Conservation (phyloP, 2,888 invertebrate species). For the Tridacna gigas region DNA sequence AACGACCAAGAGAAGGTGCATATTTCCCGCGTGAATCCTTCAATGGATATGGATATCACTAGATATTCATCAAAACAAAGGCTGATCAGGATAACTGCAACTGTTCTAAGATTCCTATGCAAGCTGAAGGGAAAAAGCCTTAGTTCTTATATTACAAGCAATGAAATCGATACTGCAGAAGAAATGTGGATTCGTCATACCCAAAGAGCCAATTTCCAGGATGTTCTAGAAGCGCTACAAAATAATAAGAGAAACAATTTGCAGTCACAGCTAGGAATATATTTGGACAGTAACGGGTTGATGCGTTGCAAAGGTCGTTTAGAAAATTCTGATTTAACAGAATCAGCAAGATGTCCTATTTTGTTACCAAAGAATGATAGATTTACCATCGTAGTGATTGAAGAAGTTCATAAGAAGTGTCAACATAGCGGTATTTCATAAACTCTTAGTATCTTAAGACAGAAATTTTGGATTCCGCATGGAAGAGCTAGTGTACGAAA, state of each 20-base stretch:
- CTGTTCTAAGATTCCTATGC: neutral
- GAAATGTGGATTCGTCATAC: neutral
- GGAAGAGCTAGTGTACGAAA: constrained; percentile 23
- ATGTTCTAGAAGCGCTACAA: constrained; percentile 20
- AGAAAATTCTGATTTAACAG: neutral
- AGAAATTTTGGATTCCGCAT: constrained; percentile 23
- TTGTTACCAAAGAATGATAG: neutral
- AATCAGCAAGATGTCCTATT: constrained; percentile 9
- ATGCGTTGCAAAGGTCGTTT: too few species aligned
- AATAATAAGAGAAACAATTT: constrained; percentile 13
- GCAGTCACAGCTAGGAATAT: constrained; percentile 17
- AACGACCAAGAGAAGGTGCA: neutral
- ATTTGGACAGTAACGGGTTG: neutral
- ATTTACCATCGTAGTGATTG: constrained; percentile 19
- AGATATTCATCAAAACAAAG: constrained; percentile 25
- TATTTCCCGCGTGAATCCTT: neutral
- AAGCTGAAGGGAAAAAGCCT: neutral
- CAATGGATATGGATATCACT: constrained; percentile 26
- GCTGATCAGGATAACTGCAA: constrained; percentile 33
- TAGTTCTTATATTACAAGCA: constrained; percentile 8
- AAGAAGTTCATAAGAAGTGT: neutral
- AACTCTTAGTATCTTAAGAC: constrained; percentile 13
- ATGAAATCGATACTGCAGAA: constrained; percentile 26
- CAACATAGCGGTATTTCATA: constrained; percentile 22
- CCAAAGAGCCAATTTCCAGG: constrained; percentile 17